Conservation (phyloP, 2,113 vertebrate genomes). For the Malurus alboscapulatus region DNA sequence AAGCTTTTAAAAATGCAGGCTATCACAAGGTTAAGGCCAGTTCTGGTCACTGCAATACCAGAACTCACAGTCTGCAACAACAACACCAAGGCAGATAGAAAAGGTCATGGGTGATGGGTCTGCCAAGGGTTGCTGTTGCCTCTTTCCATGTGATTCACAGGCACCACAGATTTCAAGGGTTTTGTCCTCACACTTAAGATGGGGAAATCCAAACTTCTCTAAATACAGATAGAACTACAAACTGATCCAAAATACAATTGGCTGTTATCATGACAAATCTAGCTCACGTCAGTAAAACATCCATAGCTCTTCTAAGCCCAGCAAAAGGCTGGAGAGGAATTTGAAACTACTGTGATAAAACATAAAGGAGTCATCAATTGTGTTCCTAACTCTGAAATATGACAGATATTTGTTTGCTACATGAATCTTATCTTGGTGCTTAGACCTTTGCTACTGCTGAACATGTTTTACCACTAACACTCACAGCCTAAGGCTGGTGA, state of each 20-base stretch:
- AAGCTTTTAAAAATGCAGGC: not conserved
- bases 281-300: not conserved
- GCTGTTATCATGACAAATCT: not conserved
- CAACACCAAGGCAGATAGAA: not conserved
- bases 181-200: not conserved
- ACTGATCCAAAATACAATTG: not conserved
- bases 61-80: not conserved
- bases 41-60: not conserved
- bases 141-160: not conserved
- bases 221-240: not conserved
- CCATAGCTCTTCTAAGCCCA: not conserved
- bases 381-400: not conserved
- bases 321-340: not conserved
- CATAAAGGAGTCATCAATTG: rapidly evolving
- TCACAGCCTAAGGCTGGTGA: rapidly evolving
- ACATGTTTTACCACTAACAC: rapidly evolving
- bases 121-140: not conserved
- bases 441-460: not conserved
- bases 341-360: not conserved
- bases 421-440: not conserved
- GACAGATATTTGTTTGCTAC: not conserved
- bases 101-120: not conserved
- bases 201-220: not conserved
- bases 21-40: not conserved
- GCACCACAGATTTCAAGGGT: not conserved